These are phyloP conservation scores for Mus minutoides DNA, from an alignment of 2,797 vertebrate genomes.

Conservation along the genomic window DNA sequence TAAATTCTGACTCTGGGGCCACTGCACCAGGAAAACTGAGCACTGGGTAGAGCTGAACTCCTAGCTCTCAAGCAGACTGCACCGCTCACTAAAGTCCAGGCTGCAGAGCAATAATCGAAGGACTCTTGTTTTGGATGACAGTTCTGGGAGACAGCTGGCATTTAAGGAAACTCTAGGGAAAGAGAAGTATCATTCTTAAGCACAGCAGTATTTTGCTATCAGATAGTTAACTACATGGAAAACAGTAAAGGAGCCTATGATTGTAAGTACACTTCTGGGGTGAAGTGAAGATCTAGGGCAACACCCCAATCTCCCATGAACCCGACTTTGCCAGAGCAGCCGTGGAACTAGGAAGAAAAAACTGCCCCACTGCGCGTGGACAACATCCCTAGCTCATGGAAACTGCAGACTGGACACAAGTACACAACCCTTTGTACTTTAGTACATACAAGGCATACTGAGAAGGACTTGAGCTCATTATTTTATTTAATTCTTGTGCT, in stretches of 20 bases:
- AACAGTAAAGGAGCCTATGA: neutral
- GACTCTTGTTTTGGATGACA: neutral
- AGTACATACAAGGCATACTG: neutral
- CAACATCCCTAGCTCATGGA: neutral
- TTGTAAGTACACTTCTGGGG: neutral
- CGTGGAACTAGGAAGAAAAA: neutral
- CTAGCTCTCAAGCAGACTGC: no score
- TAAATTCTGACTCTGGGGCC: neutral
- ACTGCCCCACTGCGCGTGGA: neutral
- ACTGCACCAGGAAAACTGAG: neutral
- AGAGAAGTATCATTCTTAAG: neutral
- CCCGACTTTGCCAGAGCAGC: neutral
- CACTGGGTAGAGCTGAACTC: neutral
- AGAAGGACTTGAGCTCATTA: neutral
- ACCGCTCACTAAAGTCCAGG: neutral
- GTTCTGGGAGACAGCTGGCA: neutral
- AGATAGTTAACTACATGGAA: neutral
- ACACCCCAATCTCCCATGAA: neutral
- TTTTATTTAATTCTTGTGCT: neutral
- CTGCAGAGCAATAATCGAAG: neutral
- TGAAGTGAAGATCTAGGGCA: neutral
- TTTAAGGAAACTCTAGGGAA: neutral
- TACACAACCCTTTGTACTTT: neutral
- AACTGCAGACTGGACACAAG: neutral
- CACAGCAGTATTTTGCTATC: neutral